Percentiles rank a stretch among this genome's conserved stretches.
These are phyloP conservation scores for Cygnus atratus DNA, from an alignment of 2,113 vertebrate species.

Conservation along the genomic window DNA sequence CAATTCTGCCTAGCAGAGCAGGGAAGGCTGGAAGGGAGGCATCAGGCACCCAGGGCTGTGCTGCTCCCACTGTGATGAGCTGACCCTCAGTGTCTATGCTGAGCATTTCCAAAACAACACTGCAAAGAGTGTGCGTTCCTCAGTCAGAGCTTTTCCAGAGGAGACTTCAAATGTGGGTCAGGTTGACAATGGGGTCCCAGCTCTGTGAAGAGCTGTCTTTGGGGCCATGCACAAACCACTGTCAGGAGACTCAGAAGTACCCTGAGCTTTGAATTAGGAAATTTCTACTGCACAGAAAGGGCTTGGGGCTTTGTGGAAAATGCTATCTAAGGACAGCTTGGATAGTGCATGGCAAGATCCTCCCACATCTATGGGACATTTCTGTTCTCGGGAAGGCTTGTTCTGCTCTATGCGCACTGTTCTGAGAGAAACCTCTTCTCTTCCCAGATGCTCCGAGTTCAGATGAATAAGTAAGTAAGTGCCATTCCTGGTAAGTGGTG, in stretches of 20 bases:
- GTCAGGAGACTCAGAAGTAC: not conserved
- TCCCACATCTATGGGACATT: not conserved
- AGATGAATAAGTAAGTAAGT: not conserved
- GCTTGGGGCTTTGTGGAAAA: not conserved
- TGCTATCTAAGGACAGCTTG: not conserved
- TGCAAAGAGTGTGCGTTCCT: rapidly evolving
- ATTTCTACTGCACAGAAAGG: not conserved
- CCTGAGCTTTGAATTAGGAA: not conserved
- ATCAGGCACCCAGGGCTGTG: rapidly evolving
- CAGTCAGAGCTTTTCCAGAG: not conserved
- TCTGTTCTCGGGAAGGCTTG: not conserved
- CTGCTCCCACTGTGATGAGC: not conserved
- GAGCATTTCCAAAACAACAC: not conserved
- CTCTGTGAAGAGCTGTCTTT: not conserved
- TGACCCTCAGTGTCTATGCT: not conserved
- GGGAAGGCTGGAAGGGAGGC: not conserved
- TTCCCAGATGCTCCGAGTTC: not conserved
- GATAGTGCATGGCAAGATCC: not conserved
- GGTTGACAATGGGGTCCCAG: not conserved
- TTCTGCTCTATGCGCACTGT: not conserved
- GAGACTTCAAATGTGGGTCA: not conserved
- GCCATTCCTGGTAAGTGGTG: not conserved
- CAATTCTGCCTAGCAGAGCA: not conserved
- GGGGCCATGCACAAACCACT: not conserved
- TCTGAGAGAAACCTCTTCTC: not conserved